phyloP scores from a whole-genome alignment of 92 coral and sea anemone genomes.

The Parazoanthus atlanticus region DNA sequence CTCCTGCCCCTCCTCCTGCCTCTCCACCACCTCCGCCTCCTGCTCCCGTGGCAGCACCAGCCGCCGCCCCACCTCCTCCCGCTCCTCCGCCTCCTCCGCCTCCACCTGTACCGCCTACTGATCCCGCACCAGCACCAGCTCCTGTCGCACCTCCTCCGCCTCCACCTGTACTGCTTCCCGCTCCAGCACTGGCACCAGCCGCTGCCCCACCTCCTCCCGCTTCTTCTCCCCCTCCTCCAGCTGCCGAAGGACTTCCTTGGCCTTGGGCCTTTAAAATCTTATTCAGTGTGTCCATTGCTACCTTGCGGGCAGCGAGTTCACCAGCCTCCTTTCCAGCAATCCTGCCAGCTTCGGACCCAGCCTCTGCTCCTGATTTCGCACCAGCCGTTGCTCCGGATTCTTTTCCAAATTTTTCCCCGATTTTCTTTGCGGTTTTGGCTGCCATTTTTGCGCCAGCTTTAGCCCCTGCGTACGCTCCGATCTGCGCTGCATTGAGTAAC shows the following conservation, averaged over 20 bases:
- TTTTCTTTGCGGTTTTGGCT: constrained; percentile 21
- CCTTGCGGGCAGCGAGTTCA: constrained; percentile 31
- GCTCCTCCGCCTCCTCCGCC: background rate
- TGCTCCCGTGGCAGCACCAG: background rate
- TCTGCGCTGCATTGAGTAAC: constrained; percentile 18
- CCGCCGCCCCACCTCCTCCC: background rate
- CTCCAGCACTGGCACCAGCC: background rate
- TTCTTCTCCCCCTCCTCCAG: background rate
- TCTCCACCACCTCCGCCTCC: background rate
- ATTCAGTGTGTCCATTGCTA: constrained; percentile 25
- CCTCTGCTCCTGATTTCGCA: constrained; percentile 34
- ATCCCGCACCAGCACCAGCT: constrained; percentile 26
- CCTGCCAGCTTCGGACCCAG: constrained; percentile 42
- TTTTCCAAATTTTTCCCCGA: constrained; percentile 24
- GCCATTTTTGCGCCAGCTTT: constrained; percentile 31
- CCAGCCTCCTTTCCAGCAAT: constrained; percentile 41
- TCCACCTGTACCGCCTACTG: constrained; percentile 6
- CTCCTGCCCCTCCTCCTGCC: background rate
- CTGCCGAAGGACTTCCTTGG: background rate
- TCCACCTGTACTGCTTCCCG: background rate
- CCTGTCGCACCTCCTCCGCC: constrained; percentile 27
- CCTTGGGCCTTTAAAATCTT: constrained; percentile 21
- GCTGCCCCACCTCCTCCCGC: background rate
- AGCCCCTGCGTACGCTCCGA: constrained; percentile 43
- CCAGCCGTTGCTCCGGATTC: constrained; percentile 37